Conservation (phyloP, 1,140 invertebrate genomes). For the Euborellia annulipes region DNA sequence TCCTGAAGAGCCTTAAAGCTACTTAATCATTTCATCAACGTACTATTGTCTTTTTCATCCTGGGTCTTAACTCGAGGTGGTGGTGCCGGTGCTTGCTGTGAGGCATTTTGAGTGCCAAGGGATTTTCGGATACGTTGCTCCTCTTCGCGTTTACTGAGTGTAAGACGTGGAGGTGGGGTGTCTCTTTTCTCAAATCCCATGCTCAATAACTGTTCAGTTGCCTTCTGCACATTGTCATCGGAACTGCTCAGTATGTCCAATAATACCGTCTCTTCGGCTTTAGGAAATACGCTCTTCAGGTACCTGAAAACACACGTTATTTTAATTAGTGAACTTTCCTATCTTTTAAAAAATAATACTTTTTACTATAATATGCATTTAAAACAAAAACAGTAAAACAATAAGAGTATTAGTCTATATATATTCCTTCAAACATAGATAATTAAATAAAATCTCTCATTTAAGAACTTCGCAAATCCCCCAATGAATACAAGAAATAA, state of each 20-base stretch:
- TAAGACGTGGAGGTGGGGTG: conserved; percentile 28
- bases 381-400: too few relatives aligned
- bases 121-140: conserved; percentile 17
- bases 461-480: too few relatives aligned
- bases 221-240: conserved; percentile 76
- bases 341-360: too few relatives aligned
- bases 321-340: conserved; percentile 2
- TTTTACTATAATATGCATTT: too few relatives aligned
- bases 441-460: too few relatives aligned
- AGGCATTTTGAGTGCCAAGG: conserved; percentile 16
- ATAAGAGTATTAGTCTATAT: too few relatives aligned
- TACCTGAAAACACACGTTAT: conserved; percentile 42
- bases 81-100: conserved; percentile 30
- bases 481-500: too few relatives aligned
- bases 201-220: conserved; percentile 56
- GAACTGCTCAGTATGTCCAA: conserved; percentile 66
- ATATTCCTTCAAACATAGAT: too few relatives aligned
- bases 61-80: conserved; percentile 45
- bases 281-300: conserved; percentile 80
- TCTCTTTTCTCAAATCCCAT: conserved; percentile 72
- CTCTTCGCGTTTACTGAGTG: conserved; percentile 26
- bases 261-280: conserved; percentile 75
- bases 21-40: too few relatives aligned
- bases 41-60: conserved; percentile 60
- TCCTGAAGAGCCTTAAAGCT: too few relatives aligned